Evolutionary conservation across 2,888 invertebrate species (phyloP).

Genomic region (Tenthredo livida): DNA sequence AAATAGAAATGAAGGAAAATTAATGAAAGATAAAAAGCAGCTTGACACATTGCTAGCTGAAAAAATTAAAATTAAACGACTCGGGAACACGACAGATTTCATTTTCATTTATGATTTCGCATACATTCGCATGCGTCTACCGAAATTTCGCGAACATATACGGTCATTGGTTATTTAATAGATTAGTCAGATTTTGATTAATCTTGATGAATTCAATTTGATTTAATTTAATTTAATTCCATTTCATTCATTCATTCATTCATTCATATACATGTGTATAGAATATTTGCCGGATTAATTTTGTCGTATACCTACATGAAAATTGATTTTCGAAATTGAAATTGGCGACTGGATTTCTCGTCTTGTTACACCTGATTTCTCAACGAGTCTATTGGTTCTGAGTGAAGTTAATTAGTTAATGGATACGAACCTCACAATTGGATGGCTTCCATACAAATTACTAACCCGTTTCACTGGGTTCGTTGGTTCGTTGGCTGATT

Average conservation of each 20-base stretch:
- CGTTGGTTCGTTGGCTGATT: neutral
- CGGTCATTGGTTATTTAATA: no score
- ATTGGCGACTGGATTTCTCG: neutral
- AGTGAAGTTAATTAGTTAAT: conserved; percentile 46
- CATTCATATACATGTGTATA: no score
- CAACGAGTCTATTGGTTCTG: neutral
- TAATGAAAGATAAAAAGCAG: neutral
- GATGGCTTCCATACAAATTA: conserved; percentile 33
- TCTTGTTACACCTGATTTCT: neutral
- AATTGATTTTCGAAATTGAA: neutral
- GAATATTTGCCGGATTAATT: no score
- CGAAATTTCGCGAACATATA: neutral
- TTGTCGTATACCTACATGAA: no score
- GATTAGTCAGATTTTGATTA: neutral
- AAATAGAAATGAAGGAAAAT: neutral
- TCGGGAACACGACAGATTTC: neutral
- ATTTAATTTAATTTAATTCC: no score
- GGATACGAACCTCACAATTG: conserved; percentile 21
- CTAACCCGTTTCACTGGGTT: conserved; percentile 5
- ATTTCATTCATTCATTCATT: no score
- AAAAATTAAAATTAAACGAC: neutral
- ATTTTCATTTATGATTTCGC: neutral
- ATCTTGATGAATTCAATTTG: no score
- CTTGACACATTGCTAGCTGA: neutral
- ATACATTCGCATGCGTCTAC: neutral